These are phyloP conservation scores for Ciona savignyi DNA, from an alignment of 23 tunicate genomes.

Conservation along the genomic window DNA sequence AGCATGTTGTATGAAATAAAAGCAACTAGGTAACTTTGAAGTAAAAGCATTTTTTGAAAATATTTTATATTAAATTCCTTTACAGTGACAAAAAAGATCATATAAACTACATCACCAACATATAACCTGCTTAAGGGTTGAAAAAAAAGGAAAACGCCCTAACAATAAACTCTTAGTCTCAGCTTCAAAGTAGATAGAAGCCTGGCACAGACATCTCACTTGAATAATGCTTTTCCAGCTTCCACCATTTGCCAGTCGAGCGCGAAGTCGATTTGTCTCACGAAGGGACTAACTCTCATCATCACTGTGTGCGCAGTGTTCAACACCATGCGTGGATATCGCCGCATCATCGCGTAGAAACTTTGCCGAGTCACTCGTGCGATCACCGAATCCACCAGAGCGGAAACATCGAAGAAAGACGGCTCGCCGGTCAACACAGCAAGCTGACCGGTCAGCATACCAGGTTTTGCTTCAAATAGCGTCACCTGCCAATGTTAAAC, in stretches of 20 bases:
- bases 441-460: slow-evolving; percentile 95
- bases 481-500: slow-evolving; percentile 43
- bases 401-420: slow-evolving; percentile 75
- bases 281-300: slow-evolving; percentile 81
- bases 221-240: slow-evolving; percentile 92
- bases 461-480: slow-evolving; percentile 66
- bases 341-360: slow-evolving; percentile 83
- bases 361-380: slow-evolving; percentile 34
- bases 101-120: too few relatives aligned
- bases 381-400: slow-evolving; percentile 56
- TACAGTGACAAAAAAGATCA: too few relatives aligned
- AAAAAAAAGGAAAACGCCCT: too few relatives aligned
- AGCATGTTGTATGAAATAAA: too few relatives aligned
- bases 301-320: slow-evolving; percentile 97
- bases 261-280: slow-evolving; percentile 97
- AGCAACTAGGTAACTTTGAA: too few relatives aligned
- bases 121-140: too few relatives aligned
- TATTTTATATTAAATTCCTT: too few relatives aligned
- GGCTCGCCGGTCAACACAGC: slow-evolving; percentile 99
- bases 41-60: too few relatives aligned
- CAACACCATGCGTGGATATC: slow-evolving; percentile 80
- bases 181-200: too few relatives aligned
- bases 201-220: too few relatives aligned
- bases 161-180: too few relatives aligned
- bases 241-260: slow-evolving; percentile 94